Evolutionary conservation across 2,797 vertebrate genomes (phyloP), one percentile per base, ranked within the genome.

Genomic region (Platalea minor): DNA sequence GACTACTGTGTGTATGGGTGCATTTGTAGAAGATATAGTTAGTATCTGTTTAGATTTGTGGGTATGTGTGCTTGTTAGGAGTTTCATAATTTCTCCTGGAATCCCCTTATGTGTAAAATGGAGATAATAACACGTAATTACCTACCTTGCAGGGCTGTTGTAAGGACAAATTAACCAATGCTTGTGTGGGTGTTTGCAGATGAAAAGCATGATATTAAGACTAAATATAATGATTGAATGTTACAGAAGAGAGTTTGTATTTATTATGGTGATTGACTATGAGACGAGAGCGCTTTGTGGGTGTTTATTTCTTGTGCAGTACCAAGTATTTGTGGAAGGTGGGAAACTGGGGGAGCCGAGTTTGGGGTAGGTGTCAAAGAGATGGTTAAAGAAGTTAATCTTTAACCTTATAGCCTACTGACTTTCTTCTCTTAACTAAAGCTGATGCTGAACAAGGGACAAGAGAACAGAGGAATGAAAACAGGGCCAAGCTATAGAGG

Each of bases 121-220:
- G 59, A 85, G 67, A 93, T 96, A 95, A 97, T 97, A 92, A 96
- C 67, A 85, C 13, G 48, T 96, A 97, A 97, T 97, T 97, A 93
- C 91, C 88, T 95, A 91, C 84, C 93, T 92, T 92, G 78, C 94
- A 95, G 78, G 78, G 84, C 92, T 97, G 85, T 89, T 96, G 87
- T 95, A 93, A 96, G 91, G 91, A 93, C 92, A 94, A 95, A 94
- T 96, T 96, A 97, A 97, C 96, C 91, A 95, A 82, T 85, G 93
- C 89, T 91, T 95, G 85, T 95, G 95, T 84, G 83, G 94, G 93
- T 96, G 94, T 95, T 86, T 83, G 76, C 89, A 95, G 85, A 97
- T 97, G 95, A 96, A 96, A 96, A 91, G 91, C 53, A 13, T 35
- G 91, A 94, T 96, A 91, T 95, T 96, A 95, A 75, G 59, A 88